Evolutionary conservation across 2,888 invertebrate species (phyloP), one percentile per base, ranked within the genome.

Genomic region (Timema podura): DNA sequence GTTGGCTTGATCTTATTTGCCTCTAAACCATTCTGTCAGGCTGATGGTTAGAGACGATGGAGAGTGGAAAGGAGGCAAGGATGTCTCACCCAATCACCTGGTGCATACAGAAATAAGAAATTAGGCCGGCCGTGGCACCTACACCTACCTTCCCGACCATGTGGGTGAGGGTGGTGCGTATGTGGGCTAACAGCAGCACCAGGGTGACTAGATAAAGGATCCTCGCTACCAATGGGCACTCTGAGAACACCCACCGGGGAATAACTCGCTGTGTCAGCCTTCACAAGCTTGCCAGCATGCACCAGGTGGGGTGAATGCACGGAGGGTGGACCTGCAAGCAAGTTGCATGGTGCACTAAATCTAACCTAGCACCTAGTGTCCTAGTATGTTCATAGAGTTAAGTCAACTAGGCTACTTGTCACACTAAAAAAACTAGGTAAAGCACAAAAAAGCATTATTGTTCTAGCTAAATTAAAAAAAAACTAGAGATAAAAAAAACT

Each of bases 201-300:
- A 77, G 77, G 76, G 76, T 77, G 73, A 79, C 77, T 76, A 76
- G 79, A 73, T 78, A 77, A 69, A 78, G 79, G 59, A 78, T 78
- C 51, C 78, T 79, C 71, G 77, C 73, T 70, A 76, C 74, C 76
- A 57, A 45, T 66, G 67, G 64, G 48, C 64, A 64, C 64, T 61
- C 66, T 67, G 64, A 67, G 67, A 51, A 64, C 64, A 51, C 64
- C 64, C 46, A 6, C 64, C 64, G 64, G 64, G 64, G 64, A 64
- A 67, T 49, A 67, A 54, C 67, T 67, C 51, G 67, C 48, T 54
- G 73, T 68, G 67, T 69, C 71, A 68, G 73, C 65, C 73, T 70
- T 73, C 70, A 67, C 69, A 70, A 73, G 72, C 73, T 73, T 72
- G 72, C 76, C 76, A 73, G 77, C 76, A 74, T 79, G 78, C 74